A percentile compares a stretch with the other conserved stretches of the same genome.
Conservation (phyloP, 2,113 vertebrate genomes). For the Coracopsis vasa region DNA sequence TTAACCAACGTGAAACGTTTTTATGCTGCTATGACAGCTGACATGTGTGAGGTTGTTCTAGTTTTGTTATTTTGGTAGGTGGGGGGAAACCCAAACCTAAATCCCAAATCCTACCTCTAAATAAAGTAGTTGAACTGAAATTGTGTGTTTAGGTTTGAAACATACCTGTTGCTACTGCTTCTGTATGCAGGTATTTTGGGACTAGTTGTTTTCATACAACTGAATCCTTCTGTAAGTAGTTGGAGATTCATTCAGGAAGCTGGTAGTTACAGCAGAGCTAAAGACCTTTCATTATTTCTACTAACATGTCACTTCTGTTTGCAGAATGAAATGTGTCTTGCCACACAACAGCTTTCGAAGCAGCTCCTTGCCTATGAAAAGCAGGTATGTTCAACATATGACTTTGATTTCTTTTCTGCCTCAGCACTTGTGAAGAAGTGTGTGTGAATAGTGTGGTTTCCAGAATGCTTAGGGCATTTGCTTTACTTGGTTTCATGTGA, state of each 20-base stretch:
- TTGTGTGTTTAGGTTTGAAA: not conserved
- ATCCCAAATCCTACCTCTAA: not conserved
- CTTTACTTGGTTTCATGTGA: not conserved
- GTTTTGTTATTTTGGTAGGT: not conserved
- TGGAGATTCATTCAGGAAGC: not conserved
- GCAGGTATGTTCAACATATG: slow-evolving; percentile 77
- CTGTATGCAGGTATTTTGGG: not conserved
- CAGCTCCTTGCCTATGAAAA: slow-evolving; percentile 94
- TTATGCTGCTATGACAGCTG: not conserved
- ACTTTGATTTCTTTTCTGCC: not conserved
- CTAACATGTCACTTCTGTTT: slow-evolving; percentile 14
- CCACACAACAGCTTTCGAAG: slow-evolving; percentile 92
- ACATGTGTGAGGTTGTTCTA: not conserved
- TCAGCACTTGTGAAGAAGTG: not conserved
- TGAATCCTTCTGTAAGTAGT: not conserved
- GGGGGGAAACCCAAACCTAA: not conserved
- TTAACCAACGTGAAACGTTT: not conserved
- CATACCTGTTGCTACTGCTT: not conserved
- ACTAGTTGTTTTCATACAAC: not conserved
- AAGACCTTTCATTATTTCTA: not conserved
- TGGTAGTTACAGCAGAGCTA: not conserved
- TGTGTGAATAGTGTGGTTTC: not conserved
- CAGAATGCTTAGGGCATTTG: not conserved
- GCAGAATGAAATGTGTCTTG: slow-evolving; percentile 97
- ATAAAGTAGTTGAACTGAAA: not conserved